These are phyloP conservation scores for Plutomurus gul DNA, from an alignment of 1,140 invertebrate species.

Conservation along the genomic window DNA sequence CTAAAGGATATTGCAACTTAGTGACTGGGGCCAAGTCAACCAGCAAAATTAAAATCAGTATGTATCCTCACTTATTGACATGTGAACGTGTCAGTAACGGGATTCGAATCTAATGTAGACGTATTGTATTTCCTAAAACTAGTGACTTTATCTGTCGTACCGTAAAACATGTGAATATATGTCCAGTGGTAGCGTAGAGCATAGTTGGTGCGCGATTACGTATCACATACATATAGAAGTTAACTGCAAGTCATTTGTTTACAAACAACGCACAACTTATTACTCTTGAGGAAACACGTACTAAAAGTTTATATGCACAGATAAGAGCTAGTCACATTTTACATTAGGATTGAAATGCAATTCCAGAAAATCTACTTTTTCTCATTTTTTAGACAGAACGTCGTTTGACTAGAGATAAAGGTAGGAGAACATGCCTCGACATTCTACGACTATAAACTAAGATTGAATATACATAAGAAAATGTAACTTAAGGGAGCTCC, in stretches of 20 bases:
- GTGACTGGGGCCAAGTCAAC: no score
- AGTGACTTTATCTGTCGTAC: no score
- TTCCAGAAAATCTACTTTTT: conserved; percentile 23
- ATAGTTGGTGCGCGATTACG: no score
- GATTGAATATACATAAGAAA: neutral
- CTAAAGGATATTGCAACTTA: no score
- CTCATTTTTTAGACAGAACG: conserved; percentile 9
- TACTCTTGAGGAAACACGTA: neutral
- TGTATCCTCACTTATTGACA: no score
- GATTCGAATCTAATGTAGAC: no score
- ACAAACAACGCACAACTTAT: neutral
- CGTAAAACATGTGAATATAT: no score
- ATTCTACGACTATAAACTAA: neutral
- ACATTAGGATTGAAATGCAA: conserved; percentile 5
- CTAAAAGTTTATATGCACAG: neutral
- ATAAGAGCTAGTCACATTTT: neutral
- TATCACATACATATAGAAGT: no score
- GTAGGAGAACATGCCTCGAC: neutral
- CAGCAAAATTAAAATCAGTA: no score
- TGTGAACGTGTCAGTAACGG: no score
- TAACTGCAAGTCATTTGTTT: neutral
- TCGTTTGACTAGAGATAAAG: conserved; percentile 10
- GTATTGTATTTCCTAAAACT: no score
- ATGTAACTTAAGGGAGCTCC: neutral
- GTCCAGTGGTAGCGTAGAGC: no score